Base-by-base conservation (phyloP, 2,113 vertebrate genomes). In the Scortum barcoo region DNA sequence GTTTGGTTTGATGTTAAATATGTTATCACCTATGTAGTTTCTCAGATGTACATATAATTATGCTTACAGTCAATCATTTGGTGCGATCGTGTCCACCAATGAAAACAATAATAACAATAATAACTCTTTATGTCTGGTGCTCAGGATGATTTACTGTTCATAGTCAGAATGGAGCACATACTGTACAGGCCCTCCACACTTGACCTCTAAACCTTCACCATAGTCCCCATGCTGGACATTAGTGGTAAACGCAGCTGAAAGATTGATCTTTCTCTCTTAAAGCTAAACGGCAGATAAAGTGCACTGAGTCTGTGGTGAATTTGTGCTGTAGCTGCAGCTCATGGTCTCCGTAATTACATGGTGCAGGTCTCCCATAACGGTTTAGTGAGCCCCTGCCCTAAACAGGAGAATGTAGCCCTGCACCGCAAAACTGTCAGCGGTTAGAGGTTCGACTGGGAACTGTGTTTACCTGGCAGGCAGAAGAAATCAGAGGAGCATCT, bases 311-410 rank as follows among this genome's bases (percentile, higher is more conserved):
- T 92, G 92, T 66, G 93, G 93, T 90, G 81, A 91, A 86, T 92
- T 94, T 93, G 87, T 93, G 93, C 93, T 94, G 86, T 83, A 84
- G 89, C 86, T 92, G 91, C 93, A 94, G 86, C 85, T 93, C 90
- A 90, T 71, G 83, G 86, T 86, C 75, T 79, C 87, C 80, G 87
- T 94, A 94, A 95, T 95, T 91, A 92, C 87, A 94, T n/a, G 78
- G 65, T 94, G 70, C 78, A 66, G 85, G 88, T 93, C 79, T 91
- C 78, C 78, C 83, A 30, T 76, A 88, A 92, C 88, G 90, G 82
- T 88, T 85, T 81, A 86, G 78, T 62, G 88, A 93, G 86, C 81
- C 90, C 81, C 76, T 77, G 74, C 67, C 77, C 82, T 63, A 30
- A 91, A 88, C 76, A 85, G 84, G 74, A 89, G 90, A 92, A 93